Conservation (phyloP, 2,113 vertebrate species). For the Hippoglossus stenolepis region DNA sequence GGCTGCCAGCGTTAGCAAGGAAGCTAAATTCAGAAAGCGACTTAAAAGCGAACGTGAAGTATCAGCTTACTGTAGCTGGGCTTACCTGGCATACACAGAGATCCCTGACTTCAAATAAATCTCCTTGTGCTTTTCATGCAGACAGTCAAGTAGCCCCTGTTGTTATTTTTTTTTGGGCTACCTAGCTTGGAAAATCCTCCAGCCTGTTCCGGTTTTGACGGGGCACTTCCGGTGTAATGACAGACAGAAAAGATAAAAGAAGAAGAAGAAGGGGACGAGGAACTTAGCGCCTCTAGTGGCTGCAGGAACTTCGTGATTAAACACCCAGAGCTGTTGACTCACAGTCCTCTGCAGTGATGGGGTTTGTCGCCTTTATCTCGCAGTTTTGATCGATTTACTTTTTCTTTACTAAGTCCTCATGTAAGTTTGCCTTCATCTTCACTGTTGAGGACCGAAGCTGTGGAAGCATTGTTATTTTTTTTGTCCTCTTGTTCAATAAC, state of each 20-base stretch:
- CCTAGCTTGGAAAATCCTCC: constrained; percentile 10
- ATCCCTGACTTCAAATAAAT: constrained; percentile 15
- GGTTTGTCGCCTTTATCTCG: not conserved
- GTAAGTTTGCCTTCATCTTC: too few relatives aligned
- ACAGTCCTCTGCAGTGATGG: too few relatives aligned
- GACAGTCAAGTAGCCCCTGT: constrained; percentile 22
- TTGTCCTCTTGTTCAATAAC: too few relatives aligned
- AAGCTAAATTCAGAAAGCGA: not conserved
- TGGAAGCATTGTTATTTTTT: too few relatives aligned
- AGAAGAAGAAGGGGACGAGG: not conserved
- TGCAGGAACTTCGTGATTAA: not conserved
- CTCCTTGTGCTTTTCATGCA: not conserved
- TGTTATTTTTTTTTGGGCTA: constrained; percentile 17
- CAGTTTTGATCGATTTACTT: not conserved
- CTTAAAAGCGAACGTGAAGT: accelerated
- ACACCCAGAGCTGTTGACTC: too few relatives aligned
- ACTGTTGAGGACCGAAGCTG: too few relatives aligned
- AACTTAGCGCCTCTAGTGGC: constrained; percentile 34
- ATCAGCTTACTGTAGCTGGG: accelerated
- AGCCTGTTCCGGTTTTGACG: constrained; percentile 48
- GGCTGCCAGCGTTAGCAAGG: constrained; percentile 3
- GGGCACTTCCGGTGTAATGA: constrained; percentile 56
- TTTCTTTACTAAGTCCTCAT: not conserved
- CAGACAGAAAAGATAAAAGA: not conserved
- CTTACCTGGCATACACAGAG: constrained; percentile 56